Conservation (phyloP, 2,888 invertebrate genomes). For the Sphaerophoria rueppellii region DNA sequence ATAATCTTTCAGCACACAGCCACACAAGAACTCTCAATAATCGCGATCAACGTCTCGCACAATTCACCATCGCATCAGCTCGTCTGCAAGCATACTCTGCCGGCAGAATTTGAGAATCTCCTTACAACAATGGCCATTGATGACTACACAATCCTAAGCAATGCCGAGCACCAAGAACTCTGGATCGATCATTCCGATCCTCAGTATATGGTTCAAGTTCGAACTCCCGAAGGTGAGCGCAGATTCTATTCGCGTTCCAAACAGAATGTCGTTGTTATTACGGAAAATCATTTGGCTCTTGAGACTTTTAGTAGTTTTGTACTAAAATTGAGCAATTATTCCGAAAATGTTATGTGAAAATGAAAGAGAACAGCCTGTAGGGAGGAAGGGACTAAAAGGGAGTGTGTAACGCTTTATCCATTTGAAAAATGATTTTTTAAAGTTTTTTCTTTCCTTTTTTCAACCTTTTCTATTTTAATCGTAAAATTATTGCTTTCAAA, state of each 20-base stretch:
- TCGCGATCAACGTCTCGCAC: constrained; percentile 79
- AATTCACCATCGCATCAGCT: constrained; percentile 78
- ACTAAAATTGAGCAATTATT: constrained; percentile 75
- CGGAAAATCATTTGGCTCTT: constrained; percentile 76
- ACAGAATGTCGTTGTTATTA: constrained; percentile 78
- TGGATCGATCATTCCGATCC: constrained; percentile 80
- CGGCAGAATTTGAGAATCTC: constrained; percentile 76
- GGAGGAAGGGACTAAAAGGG: neutral
- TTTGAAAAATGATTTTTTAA: constrained; percentile 19
- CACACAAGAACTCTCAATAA: constrained; percentile 76
- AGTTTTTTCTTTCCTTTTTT: constrained; percentile 4
- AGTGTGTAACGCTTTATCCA: constrained; percentile 25
- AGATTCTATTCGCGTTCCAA: constrained; percentile 78
- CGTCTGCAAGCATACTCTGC: constrained; percentile 76
- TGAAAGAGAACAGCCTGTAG: neutral
- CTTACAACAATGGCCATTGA: constrained; percentile 77
- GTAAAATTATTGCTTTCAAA: constrained; percentile 16
- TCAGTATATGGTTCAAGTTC: constrained; percentile 76
- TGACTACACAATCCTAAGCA: constrained; percentile 78
- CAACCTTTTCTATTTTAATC: neutral
- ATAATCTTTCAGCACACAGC: constrained; percentile 57
- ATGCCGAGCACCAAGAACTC: constrained; percentile 77
- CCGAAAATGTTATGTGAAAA: neutral
- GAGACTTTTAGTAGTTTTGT: constrained; percentile 79
- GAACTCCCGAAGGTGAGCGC: constrained; percentile 71